phyloP scores from a whole-genome alignment of 2,113 vertebrate species.

The Numenius arquata region DNA sequence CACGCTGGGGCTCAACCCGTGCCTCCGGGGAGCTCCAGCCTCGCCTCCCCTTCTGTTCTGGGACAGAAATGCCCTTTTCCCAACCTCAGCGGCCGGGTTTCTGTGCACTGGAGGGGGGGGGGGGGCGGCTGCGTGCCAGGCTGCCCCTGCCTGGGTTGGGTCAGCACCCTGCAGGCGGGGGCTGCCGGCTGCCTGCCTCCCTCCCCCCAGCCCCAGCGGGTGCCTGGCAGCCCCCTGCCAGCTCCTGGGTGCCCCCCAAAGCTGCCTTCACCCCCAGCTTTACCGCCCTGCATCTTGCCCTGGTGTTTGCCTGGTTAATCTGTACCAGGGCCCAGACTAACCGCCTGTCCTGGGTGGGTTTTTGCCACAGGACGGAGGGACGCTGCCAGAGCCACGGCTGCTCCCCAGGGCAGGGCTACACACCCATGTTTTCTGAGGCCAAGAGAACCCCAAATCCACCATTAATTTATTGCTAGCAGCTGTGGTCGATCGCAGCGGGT shows the following conservation, averaged over 20 bases:
- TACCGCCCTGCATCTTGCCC: neutral
- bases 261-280: neutral
- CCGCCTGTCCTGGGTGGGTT: fast-evolving
- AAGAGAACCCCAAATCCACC: fast-evolving
- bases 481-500: fast-evolving
- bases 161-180: neutral
- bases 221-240: neutral
- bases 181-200: neutral
- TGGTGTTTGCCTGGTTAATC: too few species aligned
- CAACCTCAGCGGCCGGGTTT: fast-evolving
- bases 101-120: fast-evolving
- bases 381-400: fast-evolving
- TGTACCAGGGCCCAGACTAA: too few species aligned
- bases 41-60: fast-evolving
- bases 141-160: neutral
- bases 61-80: neutral
- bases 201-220: fast-evolving
- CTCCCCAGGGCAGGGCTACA: fast-evolving
- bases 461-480: neutral
- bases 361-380: too few species aligned
- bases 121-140: neutral
- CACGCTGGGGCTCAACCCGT: fast-evolving
- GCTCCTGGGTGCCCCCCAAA: neutral
- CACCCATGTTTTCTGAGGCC: neutral
- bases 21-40: neutral